Evolutionary conservation across 2,797 vertebrate genomes (phyloP).

Genomic region (Ciconia nigra): DNA sequence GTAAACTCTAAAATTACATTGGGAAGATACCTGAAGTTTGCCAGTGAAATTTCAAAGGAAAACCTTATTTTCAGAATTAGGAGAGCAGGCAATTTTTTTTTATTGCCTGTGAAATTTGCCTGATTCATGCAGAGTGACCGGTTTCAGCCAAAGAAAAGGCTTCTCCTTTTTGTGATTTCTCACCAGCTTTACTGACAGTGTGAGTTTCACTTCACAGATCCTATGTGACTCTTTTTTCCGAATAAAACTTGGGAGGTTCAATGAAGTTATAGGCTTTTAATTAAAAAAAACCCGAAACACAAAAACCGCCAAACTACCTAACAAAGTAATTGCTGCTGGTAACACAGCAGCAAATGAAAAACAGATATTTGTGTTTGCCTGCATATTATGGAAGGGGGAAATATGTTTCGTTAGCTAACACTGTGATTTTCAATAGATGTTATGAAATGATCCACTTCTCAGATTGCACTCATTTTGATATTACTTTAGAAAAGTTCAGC

Average conservation of each 20-base stretch:
- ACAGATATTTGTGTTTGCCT: neutral
- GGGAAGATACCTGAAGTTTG: neutral
- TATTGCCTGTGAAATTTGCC: neutral
- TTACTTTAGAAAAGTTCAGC: neutral
- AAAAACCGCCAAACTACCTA: neutral
- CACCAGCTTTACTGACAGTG: neutral
- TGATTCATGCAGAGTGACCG: neutral
- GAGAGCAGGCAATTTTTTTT: neutral
- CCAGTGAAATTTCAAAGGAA: neutral
- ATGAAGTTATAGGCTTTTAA: neutral
- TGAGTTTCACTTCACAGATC: slow-evolving; percentile 38
- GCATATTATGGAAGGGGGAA: neutral
- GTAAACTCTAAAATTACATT: neutral
- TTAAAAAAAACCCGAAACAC: neutral
- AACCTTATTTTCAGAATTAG: neutral
- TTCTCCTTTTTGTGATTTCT: slow-evolving; percentile 43
- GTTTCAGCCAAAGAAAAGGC: slow-evolving; percentile 18
- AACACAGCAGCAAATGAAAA: neutral
- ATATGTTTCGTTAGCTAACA: neutral
- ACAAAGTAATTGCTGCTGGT: neutral
- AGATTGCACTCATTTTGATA: neutral
- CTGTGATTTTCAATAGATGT: neutral
- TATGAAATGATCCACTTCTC: neutral
- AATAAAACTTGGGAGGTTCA: neutral
- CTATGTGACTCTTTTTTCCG: neutral